Conservation (phyloP, 2,888 invertebrate genomes). For the Magallana nippona region DNA sequence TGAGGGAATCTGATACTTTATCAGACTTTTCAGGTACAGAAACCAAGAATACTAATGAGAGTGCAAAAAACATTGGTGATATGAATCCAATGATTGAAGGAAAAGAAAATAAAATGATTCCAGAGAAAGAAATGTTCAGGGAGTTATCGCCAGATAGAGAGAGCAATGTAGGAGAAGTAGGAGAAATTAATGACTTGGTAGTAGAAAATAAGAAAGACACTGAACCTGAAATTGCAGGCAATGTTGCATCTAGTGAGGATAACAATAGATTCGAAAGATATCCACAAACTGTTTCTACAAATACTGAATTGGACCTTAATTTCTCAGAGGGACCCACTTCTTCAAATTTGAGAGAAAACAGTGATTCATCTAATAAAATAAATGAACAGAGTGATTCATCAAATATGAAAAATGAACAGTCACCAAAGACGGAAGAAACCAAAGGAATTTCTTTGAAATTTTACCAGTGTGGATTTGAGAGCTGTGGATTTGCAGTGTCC, state of each 20-base stretch:
- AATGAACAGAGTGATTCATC: not conserved
- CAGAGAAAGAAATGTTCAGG: not conserved
- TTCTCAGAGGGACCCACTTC: not conserved
- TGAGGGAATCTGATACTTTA: constrained; percentile 39
- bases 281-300: not conserved
- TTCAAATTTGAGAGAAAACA: not conserved
- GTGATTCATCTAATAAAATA: not conserved
- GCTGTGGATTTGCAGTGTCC: constrained; percentile 66
- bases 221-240: not conserved
- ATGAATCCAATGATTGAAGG: not conserved
- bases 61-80: constrained; percentile 3
- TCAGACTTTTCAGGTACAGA: not conserved
- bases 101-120: not conserved
- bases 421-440: not conserved
- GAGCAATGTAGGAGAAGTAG: not conserved
- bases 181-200: not conserved
- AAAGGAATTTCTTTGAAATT: constrained; percentile 49
- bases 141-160: not conserved
- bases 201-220: not conserved
- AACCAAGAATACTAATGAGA: not conserved
- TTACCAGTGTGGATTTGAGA: constrained; percentile 71
- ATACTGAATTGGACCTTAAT: not conserved
- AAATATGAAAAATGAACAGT: not conserved
- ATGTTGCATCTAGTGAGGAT: not conserved
- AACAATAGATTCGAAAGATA: not conserved